Percentiles rank a stretch among this genome's conserved stretches.
Evolutionary conservation across 2,797 vertebrate species (phyloP).

Genomic region (Propithecus perrieri): DNA sequence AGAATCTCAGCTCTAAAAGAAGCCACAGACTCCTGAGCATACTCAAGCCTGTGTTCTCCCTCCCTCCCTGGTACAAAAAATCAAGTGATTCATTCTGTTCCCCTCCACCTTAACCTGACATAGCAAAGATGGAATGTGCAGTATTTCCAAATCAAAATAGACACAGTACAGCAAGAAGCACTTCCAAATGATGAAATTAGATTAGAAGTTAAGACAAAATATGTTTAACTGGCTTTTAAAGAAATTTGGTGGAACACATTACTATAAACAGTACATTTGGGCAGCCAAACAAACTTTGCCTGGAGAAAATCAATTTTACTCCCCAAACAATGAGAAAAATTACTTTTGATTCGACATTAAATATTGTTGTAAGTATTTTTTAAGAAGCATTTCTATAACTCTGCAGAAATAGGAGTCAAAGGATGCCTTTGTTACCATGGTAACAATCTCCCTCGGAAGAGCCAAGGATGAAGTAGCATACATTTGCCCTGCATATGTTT

Average conservation of each 20-base stretch:
- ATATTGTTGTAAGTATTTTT: constrained; percentile 61
- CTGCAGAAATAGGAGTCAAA: constrained; percentile 70
- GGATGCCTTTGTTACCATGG: constrained; percentile 65
- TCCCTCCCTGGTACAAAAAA: constrained; percentile 7
- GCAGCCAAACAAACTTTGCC: constrained; percentile 78
- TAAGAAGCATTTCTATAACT: constrained; percentile 73
- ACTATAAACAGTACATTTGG: constrained; percentile 78
- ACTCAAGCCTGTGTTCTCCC: not conserved
- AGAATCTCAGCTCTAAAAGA: constrained; percentile 32
- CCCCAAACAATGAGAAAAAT: constrained; percentile 71
- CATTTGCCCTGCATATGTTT: constrained; percentile 57
- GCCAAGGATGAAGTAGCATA: constrained; percentile 65
- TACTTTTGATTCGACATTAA: constrained; percentile 74
- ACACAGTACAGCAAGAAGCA: constrained; percentile 63
- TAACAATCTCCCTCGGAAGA: constrained; percentile 68
- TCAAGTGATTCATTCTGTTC: constrained; percentile 45
- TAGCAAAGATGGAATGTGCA: constrained; percentile 59
- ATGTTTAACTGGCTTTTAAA: constrained; percentile 80
- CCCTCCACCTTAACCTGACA: constrained; percentile 63
- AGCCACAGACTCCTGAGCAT: constrained; percentile 19
- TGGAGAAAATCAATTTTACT: constrained; percentile 69
- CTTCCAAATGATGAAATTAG: constrained; percentile 77
- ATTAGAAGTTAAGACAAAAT: constrained; percentile 80
- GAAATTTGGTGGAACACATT: constrained; percentile 77
- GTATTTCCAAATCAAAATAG: constrained; percentile 74